A percentile compares a stretch with the other conserved stretches of the same genome.
phyloP scores from a whole-genome alignment of 2,797 vertebrate genomes.

The Hybognathus amarus region DNA sequence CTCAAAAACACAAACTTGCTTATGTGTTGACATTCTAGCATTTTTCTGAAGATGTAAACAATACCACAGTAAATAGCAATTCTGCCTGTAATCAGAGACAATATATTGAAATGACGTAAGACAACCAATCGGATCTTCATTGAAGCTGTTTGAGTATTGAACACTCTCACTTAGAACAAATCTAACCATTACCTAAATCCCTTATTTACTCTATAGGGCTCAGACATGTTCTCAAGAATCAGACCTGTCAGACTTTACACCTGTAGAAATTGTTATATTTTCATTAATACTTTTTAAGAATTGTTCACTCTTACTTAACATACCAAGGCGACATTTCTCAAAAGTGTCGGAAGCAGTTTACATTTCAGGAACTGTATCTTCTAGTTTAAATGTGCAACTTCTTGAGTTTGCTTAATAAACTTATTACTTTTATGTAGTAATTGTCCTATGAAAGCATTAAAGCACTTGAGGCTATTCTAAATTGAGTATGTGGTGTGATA shows the following conservation, averaged over 20 bases:
- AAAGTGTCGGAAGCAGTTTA: neutral
- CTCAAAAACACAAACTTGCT: neutral
- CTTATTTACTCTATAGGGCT: no score
- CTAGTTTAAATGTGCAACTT: neutral
- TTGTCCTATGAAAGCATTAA: neutral
- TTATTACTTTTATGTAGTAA: neutral
- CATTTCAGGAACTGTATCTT: neutral
- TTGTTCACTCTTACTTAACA: neutral
- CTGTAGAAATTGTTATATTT: neutral
- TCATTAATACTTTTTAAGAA: neutral
- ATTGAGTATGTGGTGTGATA: neutral
- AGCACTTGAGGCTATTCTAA: neutral
- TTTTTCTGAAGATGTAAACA: neutral
- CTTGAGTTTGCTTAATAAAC: neutral
- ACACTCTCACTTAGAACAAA: no score
- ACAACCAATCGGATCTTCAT: no score
- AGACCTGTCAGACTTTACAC: no score
- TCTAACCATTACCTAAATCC: no score
- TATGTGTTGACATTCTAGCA: neutral
- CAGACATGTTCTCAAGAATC: no score
- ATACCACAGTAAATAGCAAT: neutral
- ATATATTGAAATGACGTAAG: neutral
- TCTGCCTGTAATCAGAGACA: neutral
- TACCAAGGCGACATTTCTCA: neutral
- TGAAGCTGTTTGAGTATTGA: no score